Base-by-base conservation (phyloP, 2,888 invertebrate species). In the Zele albiditarsus region DNA sequence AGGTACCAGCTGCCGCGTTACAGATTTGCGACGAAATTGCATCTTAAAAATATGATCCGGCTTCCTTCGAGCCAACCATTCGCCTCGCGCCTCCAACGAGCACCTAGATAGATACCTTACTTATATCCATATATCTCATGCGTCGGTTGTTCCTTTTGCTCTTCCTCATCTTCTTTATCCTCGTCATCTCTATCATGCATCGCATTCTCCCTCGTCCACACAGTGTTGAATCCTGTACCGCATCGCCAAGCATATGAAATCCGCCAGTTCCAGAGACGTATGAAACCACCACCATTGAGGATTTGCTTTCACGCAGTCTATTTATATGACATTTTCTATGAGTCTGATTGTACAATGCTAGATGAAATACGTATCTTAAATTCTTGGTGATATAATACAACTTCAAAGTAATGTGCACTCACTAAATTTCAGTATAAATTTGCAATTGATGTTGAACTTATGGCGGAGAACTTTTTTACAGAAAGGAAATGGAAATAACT, bases 31-130 rank as follows among this genome's bases (percentile, higher is more conserved):
- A 81, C 82, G 83, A 86, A 87, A 87, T 87, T 86, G 86, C 86
- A 85, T 86, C 85, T 86, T 85, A 84, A 87, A 87, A 87, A 87
- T 87, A 87, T 85, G 85, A 87, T 86, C 84, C 83, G 81, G 84
- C 84, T 86, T 86, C 82, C 83, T 86, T 85, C 79, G 74, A 75
- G 76, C 73, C 73, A 66, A 33, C 58, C 28, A 38, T 60, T 46
- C 62, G 31, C 42, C 25, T 10, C 57, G 23, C 10, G 23, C 14
- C 28, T n/a, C 33, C 49, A 23, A 27, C 27, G 67, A 67, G 67
- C 16, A 67, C 67, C 16, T 67, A 27, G 3, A 38, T 67, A 67
- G 23, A 16, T 71, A 63, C 38, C 33, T 42, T 12, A 65, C 38
- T 46, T 28, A 58, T 63, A 28, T 38, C 12, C 38, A 38, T 58